Evolutionary conservation across 2,797 vertebrate genomes (phyloP).

Genomic region (Sphaeramia orbicularis): DNA sequence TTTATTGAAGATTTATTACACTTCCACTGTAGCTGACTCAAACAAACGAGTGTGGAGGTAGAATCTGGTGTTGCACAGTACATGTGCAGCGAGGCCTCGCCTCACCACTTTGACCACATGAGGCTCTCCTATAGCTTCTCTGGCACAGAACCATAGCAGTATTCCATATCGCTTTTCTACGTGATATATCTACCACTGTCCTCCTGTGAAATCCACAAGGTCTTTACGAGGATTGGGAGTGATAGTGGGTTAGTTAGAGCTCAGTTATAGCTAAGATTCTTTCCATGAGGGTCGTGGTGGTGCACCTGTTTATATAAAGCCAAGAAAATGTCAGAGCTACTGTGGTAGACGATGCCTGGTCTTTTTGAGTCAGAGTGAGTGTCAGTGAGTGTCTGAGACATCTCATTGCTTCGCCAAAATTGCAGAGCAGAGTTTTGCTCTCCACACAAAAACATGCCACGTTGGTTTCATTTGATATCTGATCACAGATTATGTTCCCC

Average conservation of each 20-base stretch:
- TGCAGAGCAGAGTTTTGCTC: slow-evolving; percentile 71
- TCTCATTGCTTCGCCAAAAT: slow-evolving; percentile 76
- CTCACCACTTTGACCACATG: slow-evolving; percentile 75
- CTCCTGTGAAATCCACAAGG: slow-evolving; percentile 55
- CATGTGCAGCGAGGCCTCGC: slow-evolving; percentile 66
- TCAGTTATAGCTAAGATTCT: slow-evolving; percentile 40
- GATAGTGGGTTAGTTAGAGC: slow-evolving; percentile 59
- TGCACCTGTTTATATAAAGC: slow-evolving; percentile 79
- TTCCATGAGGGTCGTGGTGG: slow-evolving; percentile 61
- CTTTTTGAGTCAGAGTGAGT: slow-evolving; percentile 63
- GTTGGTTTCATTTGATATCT: slow-evolving; percentile 79
- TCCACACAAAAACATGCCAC: slow-evolving; percentile 72
- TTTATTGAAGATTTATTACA: slow-evolving; percentile 6
- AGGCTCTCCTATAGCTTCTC: slow-evolving; percentile 64
- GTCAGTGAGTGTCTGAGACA: slow-evolving; percentile 66
- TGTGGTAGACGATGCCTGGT: slow-evolving; percentile 60
- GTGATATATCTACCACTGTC: slow-evolving; percentile 56
- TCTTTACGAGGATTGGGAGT: slow-evolving; percentile 70
- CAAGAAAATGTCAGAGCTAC: slow-evolving; percentile 61
- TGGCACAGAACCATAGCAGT: slow-evolving; percentile 60
- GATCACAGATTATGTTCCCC: slow-evolving; percentile 80
- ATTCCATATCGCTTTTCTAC: slow-evolving; percentile 55
- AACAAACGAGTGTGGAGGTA: slow-evolving; percentile 46
- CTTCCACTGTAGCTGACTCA: slow-evolving; percentile 33
- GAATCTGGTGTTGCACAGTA: slow-evolving; percentile 56